phyloP scores from a whole-genome alignment of 1,140 invertebrate genomes.

The Drosophila ananassae region DNA sequence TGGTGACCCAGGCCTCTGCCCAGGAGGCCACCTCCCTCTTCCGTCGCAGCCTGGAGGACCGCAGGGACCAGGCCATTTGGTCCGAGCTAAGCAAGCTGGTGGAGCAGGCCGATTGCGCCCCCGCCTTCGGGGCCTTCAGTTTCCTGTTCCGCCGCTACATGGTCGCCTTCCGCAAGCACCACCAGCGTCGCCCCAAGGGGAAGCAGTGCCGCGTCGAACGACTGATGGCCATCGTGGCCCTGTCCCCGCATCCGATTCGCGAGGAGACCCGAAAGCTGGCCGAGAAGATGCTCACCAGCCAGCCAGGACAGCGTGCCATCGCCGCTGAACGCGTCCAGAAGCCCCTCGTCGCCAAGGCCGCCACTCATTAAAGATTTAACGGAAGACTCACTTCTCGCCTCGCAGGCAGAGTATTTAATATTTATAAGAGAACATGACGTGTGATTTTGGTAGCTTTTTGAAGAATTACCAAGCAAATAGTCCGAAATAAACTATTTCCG shows the following conservation, averaged over 20 bases:
- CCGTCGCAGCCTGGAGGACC: constrained; percentile 4
- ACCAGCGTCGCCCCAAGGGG: neutral
- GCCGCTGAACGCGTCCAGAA: no score
- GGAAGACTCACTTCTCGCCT: neutral
- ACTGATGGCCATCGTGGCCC: neutral
- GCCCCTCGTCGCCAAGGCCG: no score
- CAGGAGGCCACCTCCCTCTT: constrained; percentile 26
- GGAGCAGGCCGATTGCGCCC: neutral
- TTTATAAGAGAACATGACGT: neutral
- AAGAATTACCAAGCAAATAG: neutral
- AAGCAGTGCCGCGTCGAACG: neutral
- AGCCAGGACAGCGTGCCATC: neutral
- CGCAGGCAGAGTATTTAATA: neutral
- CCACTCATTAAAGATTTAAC: neutral
- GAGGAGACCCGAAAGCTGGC: neutral
- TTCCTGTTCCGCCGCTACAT: constrained; percentile 35
- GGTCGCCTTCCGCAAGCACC: neutral
- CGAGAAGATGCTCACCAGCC: neutral
- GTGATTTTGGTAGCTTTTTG: neutral
- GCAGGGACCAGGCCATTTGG: constrained; percentile 4
- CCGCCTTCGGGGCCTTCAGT: constrained; percentile 4
- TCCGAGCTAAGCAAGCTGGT: neutral
- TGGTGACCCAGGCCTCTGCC: constrained; percentile 12
- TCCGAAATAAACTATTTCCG: neutral
- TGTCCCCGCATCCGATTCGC: neutral